These are phyloP conservation scores for Todus mexicanus DNA, from an alignment of 2,797 vertebrate genomes.

Conservation along the genomic window DNA sequence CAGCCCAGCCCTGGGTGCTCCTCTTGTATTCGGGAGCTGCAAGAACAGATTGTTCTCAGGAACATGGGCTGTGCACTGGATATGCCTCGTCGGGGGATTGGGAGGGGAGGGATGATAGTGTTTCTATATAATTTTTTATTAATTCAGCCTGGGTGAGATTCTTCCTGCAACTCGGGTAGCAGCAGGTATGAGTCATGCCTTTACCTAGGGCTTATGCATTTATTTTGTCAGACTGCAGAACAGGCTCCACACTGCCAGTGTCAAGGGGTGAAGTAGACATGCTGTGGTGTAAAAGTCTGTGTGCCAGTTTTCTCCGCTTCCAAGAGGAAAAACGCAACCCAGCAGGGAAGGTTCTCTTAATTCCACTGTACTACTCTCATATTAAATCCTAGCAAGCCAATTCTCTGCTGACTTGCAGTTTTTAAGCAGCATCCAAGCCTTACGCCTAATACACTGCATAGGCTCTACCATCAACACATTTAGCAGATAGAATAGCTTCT, in stretches of 20 bases:
- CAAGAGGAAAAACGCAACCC: fast-evolving
- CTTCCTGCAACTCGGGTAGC: neutral
- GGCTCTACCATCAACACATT: neutral
- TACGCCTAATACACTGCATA: neutral
- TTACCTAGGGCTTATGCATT: neutral
- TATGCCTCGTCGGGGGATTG: neutral
- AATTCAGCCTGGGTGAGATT: neutral
- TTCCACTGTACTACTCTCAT: neutral
- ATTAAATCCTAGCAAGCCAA: constrained; percentile 17
- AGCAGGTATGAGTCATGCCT: neutral
- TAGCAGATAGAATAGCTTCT: neutral
- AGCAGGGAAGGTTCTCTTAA: neutral
- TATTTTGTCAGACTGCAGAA: neutral
- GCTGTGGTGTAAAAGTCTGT: neutral
- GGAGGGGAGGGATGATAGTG: neutral
- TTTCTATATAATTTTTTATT: neutral
- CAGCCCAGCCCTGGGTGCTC: neutral
- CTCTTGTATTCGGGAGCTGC: neutral
- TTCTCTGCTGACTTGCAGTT: neutral
- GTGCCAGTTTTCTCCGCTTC: neutral
- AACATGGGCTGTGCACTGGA: neutral
- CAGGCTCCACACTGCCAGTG: fast-evolving
- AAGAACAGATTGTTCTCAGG: constrained; percentile 24
- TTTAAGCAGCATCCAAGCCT: neutral
- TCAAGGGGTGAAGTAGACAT: neutral